Base-by-base conservation (phyloP, 2,888 invertebrate species). In the Chalcis sispes region DNA sequence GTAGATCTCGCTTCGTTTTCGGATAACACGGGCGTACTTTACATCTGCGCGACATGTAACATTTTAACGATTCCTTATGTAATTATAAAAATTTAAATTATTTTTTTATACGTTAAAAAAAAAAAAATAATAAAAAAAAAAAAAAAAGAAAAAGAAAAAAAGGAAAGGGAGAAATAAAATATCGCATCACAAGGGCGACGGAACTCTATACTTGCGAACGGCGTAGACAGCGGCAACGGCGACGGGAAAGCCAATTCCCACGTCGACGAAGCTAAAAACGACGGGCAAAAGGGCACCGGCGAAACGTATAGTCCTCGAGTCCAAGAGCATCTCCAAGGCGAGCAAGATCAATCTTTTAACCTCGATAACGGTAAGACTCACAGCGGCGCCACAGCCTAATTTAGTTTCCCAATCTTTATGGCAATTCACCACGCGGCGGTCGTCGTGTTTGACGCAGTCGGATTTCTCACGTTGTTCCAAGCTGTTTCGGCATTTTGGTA, bases 271-370 rank as follows among this genome's bases (percentile, higher is more conserved):
- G 25, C 83, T 85, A 20, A 86, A 79, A 46, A 82, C 72, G 4
- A 87, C 72, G 0, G 87, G 85, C 61, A 78, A 77, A 7, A 84
- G 72, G 25, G 85, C 87, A 15, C 86, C 87, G 4, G 84, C 84
- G 65, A 88, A 85, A 7, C 81, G 80, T n/a, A 88, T 82, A 10
- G 85, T 80, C 58, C 83, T 81, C 83, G 84, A 83, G 65, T 88
- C 84, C 18, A 83, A 79, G 29, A 86, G 80, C 66, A 85, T 82
- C 73, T 87, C 87, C n/a, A 87, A 61, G 10, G 81, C 77, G 48
- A 88, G 67, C 40, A 87, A 79, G 46, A 85, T 80, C 46, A 87
- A 80, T 2, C 88, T 82, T 79, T 88, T 87, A 13, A 82, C 81
- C 77, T 87, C 87, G 62, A 88, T 80, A 7, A 83, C 79, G 20